A percentile compares a stretch with the other conserved stretches of the same genome.
phyloP scores from a whole-genome alignment of 2,888 invertebrate genomes.

The Saturnia pavonia region DNA sequence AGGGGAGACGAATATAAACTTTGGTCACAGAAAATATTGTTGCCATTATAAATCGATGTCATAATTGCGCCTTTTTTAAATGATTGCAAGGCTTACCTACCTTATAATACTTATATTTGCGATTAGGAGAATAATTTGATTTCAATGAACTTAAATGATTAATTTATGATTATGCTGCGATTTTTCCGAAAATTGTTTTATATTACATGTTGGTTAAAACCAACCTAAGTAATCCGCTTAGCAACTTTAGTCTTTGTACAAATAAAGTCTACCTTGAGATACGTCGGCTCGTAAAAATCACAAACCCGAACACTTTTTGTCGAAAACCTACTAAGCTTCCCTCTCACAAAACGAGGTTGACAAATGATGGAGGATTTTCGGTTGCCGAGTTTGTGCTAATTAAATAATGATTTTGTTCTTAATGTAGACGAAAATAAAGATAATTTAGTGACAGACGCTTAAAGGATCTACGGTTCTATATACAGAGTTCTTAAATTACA shows the following conservation, averaged over 20 bases:
- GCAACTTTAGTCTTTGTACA: conserved; percentile 6
- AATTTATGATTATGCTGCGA: neutral
- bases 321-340: conserved; percentile 14
- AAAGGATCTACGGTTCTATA: neutral
- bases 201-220: neutral
- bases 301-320: conserved; percentile 12
- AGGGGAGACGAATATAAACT: too few relatives aligned
- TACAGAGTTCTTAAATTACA: neutral
- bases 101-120: neutral
- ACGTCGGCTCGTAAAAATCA: conserved; percentile 19
- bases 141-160: neutral
- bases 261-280: conserved; percentile 14
- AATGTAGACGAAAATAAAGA: neutral
- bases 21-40: too few relatives aligned
- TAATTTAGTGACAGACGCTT: neutral
- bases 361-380: conserved; percentile 34
- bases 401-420: conserved; percentile 30
- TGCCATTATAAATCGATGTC: too few relatives aligned
- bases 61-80: too few relatives aligned
- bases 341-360: conserved; percentile 25
- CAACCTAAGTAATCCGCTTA: neutral
- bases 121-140: neutral
- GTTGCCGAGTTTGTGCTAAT: conserved; percentile 29
- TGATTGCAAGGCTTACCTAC: neutral
- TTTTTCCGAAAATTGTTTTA: neutral